phyloP scores from a whole-genome alignment of 2,113 vertebrate genomes.

The Corynorhinus townsendii region DNA sequence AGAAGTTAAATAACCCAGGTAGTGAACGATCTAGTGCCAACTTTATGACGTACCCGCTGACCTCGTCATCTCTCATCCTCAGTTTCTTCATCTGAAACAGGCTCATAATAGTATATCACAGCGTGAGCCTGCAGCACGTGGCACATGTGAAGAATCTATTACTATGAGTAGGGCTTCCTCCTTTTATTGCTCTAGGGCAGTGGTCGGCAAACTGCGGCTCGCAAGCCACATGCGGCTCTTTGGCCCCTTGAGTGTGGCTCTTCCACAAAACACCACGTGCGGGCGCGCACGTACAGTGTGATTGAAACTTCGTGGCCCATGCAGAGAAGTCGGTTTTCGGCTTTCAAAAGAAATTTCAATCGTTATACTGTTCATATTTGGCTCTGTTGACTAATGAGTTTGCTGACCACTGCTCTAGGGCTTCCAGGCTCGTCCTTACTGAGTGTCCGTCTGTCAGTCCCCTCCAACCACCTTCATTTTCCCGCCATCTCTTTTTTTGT shows the following conservation, averaged over 20 bases:
- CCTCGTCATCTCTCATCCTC: background rate
- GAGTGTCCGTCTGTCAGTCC: no score
- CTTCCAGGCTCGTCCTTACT: background rate
- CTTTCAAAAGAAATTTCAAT: no score
- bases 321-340: no score
- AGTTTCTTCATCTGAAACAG: background rate
- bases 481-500: background rate
- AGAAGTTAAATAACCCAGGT: background rate
- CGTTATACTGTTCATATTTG: no score
- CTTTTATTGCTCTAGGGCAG: background rate
- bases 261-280: no score
- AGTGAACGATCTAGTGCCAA: background rate
- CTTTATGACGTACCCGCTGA: background rate
- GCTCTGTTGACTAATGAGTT: no score
- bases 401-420: background rate
- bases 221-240: no score
- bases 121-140: background rate
- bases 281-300: no score
- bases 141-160: background rate
- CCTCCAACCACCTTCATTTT: background rate
- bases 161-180: background rate
- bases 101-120: rapidly evolving
- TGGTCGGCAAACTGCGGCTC: no score
- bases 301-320: no score
- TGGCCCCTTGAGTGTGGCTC: no score